phyloP scores from a whole-genome alignment of 2,888 invertebrate species.

The Leptopterna dolabrata region DNA sequence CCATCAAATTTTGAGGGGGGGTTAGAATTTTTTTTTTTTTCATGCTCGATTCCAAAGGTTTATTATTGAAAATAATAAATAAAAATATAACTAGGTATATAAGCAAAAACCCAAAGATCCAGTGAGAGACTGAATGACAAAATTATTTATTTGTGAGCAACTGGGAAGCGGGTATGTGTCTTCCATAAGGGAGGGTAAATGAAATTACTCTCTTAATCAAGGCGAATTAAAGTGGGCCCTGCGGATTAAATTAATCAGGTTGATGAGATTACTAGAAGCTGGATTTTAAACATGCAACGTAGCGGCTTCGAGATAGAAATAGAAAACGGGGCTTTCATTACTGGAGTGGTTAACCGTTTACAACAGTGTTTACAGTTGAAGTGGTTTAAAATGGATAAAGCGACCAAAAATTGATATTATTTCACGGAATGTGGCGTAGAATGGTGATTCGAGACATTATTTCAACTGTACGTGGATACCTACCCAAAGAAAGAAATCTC shows the following conservation, averaged over 20 bases:
- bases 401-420: no score
- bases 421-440: no score
- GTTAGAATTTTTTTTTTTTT: no score
- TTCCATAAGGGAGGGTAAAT: background rate
- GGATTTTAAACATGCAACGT: background rate
- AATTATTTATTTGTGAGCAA: background rate
- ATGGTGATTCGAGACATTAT: no score
- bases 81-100: no score
- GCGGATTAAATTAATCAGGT: constrained; percentile 1
- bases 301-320: background rate
- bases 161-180: background rate
- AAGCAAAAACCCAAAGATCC: background rate
- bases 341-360: background rate
- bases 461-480: no score
- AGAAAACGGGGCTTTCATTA: background rate
- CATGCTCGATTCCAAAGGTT: no score
- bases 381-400: no score
- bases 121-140: background rate
- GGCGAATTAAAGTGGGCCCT: background rate
- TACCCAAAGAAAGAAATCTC: no score
- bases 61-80: no score
- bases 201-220: constrained; percentile 9
- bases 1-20: no score
- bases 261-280: background rate
- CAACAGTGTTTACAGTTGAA: no score